phyloP scores from a whole-genome alignment of 2,888 invertebrate species.

The Noctua comes region DNA sequence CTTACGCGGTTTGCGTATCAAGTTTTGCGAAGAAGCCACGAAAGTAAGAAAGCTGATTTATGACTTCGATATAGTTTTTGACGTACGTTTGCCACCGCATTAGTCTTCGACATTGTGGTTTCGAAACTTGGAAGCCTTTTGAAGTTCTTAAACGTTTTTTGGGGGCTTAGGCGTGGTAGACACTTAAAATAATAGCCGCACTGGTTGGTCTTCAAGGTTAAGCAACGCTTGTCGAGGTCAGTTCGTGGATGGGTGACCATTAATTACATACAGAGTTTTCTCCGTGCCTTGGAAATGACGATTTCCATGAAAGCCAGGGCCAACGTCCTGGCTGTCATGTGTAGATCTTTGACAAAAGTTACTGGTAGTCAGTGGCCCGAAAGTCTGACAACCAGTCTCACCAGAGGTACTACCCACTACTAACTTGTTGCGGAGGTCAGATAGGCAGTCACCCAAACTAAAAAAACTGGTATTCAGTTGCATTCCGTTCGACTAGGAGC shows the following conservation, averaged over 20 bases:
- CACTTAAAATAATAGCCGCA: not conserved
- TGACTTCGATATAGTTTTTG: constrained; percentile 24
- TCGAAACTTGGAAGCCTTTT: constrained; percentile 5
- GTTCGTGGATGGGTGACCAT: not conserved
- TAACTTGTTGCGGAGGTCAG: not conserved
- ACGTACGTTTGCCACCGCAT: not conserved
- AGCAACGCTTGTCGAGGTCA: not conserved
- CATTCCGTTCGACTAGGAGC: not conserved
- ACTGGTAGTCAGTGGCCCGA: not conserved
- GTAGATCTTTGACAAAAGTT: not conserved
- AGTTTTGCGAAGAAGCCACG: constrained; percentile 1
- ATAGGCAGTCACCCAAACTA: not conserved
- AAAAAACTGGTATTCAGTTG: not conserved
- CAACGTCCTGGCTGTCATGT: not conserved
- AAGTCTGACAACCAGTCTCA: not conserved
- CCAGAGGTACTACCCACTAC: not conserved
- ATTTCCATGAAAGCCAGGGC: no score
- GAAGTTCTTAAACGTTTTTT: not conserved
- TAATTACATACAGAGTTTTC: not conserved
- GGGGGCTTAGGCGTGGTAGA: not conserved
- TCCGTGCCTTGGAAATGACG: not conserved
- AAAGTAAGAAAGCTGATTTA: constrained; percentile 22
- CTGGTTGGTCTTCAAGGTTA: not conserved
- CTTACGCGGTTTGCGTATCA: no score
- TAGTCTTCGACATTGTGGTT: constrained; percentile 9